Base-by-base conservation (phyloP, 2,113 vertebrate species). In the Toxostoma redivivum region DNA sequence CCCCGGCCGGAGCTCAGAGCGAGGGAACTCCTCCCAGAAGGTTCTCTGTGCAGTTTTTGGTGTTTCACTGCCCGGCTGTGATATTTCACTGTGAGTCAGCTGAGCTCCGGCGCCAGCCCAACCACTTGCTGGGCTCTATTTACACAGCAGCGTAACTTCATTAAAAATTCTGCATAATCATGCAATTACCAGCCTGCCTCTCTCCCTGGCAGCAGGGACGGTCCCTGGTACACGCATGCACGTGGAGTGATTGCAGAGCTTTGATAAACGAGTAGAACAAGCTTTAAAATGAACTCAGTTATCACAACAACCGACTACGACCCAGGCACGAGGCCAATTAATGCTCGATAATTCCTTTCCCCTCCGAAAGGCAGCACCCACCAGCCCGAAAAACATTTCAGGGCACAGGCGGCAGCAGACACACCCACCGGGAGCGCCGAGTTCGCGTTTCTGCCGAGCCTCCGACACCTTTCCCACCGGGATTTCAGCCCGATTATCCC, bases 161-260 rank as follows among this genome's bases (percentile, higher is more conserved):
- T 87, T 54, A 85, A 42, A 56, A 70, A 88, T 84, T 78, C 94
- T 33, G 89, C 91, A 74, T 79, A 87, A 89, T 81, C 83, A 85
- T 2, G 87, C 88, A 64, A 81, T 85, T 51, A 85, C 2, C 57
- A 37, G 73, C 10, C 83, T 20, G 33, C 7, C 33, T 35, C 60
- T 11, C 2, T 14, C n/a, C 21, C 2, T 1, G 38, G 72, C 67
- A 40, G 23, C 7, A 60, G 0, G 47, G 18, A 28, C 6, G 15
- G 45, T 14, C 37, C 78, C 77, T 18, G 45, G 2, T 40, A 15
- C 1, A 9, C 0, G 50, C 62, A 15, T 2, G 25, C 58, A 38
- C 3, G 50, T 5, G 28, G 14, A 35, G 44, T 1, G 11, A 47
- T 2, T 8, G 23, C 78, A 33, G 72, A 47, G 67, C 37, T 58